These are phyloP conservation scores for Drosophila parthenogenetica DNA, from an alignment of 2,888 invertebrate genomes.

Conservation along the genomic window DNA sequence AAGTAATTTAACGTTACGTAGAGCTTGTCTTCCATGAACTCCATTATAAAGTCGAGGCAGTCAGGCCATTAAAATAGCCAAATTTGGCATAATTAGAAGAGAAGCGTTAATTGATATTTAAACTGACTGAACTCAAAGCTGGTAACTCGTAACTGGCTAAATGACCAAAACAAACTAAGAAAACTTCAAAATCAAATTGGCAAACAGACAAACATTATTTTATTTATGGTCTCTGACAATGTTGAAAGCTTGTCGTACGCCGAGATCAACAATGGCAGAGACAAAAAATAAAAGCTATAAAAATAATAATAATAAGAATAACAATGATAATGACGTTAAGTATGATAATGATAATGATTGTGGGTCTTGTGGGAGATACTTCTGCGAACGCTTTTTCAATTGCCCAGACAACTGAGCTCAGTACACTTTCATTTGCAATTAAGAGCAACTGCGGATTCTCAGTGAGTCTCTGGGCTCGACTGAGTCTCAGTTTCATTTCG, in stretches of 20 bases:
- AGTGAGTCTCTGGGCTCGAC: not conserved
- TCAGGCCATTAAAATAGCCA: constrained; percentile 45
- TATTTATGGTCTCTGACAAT: constrained; percentile 39
- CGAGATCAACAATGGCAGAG: constrained; percentile 19
- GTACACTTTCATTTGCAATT: constrained; percentile 69
- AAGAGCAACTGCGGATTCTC: constrained; percentile 48
- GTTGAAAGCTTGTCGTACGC: constrained; percentile 56
- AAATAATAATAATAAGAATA: constrained; percentile 7
- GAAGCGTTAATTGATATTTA: constrained; percentile 59
- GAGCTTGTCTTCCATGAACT: constrained; percentile 35
- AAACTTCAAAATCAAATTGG: constrained; percentile 37
- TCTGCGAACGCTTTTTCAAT: constrained; percentile 45
- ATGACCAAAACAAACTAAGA: constrained; percentile 30
- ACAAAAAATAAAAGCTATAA: not conserved
- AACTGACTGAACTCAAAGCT: constrained; percentile 17
- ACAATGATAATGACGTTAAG: constrained; percentile 9
- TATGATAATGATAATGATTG: constrained; percentile 22
- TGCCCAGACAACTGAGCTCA: constrained; percentile 33
- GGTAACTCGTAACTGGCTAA: constrained; percentile 25
- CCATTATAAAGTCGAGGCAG: constrained; percentile 12
- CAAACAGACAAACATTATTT: constrained; percentile 46
- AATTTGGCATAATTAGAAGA: constrained; percentile 63
- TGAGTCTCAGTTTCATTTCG: constrained; percentile 40
- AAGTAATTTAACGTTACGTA: constrained; percentile 21
- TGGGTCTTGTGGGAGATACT: constrained; percentile 40